phyloP scores from a whole-genome alignment of 2,797 vertebrate genomes.

The Vultur gryphus region DNA sequence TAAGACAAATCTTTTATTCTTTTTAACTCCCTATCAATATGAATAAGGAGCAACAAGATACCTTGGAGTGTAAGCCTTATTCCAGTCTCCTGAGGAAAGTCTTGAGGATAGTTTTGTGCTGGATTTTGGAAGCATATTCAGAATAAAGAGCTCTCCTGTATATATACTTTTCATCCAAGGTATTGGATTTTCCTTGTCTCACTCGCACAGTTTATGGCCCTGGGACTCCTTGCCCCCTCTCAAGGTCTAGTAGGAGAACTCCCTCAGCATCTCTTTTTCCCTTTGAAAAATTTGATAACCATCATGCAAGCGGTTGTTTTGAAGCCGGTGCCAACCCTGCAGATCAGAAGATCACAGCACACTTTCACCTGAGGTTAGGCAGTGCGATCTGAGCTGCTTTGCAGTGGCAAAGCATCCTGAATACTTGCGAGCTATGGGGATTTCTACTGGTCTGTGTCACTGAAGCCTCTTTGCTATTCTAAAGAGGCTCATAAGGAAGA shows the following conservation, averaged over 20 bases:
- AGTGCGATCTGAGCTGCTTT: neutral
- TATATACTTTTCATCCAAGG: neutral
- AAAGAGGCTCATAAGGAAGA: neutral
- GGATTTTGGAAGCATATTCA: neutral
- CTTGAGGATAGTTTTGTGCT: neutral
- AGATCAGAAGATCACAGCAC: conserved; percentile 37
- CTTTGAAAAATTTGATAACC: conserved; percentile 12
- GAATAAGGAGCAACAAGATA: neutral
- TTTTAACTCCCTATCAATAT: neutral
- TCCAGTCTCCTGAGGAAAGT: neutral
- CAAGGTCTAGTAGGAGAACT: conserved; percentile 12
- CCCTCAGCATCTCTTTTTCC: neutral
- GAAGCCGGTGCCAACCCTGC: conserved; percentile 20
- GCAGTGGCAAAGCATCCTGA: neutral
- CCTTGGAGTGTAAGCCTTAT: neutral
- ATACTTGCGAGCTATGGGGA: neutral
- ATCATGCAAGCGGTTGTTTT: neutral
- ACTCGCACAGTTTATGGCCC: neutral
- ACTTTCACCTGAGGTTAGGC: conserved; percentile 33
- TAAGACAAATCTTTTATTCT: neutral
- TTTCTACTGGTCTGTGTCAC: neutral
- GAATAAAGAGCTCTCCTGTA: neutral
- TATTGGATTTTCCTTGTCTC: neutral
- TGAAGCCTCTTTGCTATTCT: conserved; percentile 29
- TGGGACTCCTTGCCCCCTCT: conserved; percentile 6